phyloP scores from a whole-genome alignment of 2,888 invertebrate genomes.

The Nemoura dubitans region DNA sequence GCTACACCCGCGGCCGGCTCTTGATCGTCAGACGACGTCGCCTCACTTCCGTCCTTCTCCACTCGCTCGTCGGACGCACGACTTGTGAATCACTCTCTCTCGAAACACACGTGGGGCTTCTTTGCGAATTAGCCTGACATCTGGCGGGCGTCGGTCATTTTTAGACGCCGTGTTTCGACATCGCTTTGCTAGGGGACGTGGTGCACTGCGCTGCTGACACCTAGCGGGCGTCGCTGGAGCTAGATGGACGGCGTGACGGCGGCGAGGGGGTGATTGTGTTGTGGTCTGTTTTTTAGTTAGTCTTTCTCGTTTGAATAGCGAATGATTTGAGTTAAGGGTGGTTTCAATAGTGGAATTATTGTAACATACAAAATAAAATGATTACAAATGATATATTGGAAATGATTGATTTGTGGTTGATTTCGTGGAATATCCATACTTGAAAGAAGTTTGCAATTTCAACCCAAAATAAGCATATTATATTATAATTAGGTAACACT shows the following conservation, averaged over 20 bases:
- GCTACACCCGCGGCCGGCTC: conserved; percentile 13
- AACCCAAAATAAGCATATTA: too few species aligned
- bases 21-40: conserved; percentile 34
- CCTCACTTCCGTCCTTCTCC: conserved; percentile 9
- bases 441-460: too few species aligned
- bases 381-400: too few species aligned
- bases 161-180: not conserved
- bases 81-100: not conserved
- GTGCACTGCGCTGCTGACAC: not conserved
- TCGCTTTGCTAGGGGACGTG: not conserved
- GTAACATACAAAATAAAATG: too few species aligned
- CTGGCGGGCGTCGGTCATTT: conserved; percentile 25
- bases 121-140: not conserved
- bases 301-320: too few species aligned
- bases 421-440: too few species aligned
- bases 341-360: too few species aligned
- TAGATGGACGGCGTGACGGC: not conserved
- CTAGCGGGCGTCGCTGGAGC: conserved; percentile 16
- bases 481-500: too few species aligned
- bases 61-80: not conserved
- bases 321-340: too few species aligned
- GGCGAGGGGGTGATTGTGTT: conserved; percentile 34
- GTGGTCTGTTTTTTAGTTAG: not conserved
- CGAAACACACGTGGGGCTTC: not conserved
- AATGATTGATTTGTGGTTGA: too few species aligned